Conservation (phyloP, 2,113 vertebrate species). For the Ophiodon elongatus region DNA sequence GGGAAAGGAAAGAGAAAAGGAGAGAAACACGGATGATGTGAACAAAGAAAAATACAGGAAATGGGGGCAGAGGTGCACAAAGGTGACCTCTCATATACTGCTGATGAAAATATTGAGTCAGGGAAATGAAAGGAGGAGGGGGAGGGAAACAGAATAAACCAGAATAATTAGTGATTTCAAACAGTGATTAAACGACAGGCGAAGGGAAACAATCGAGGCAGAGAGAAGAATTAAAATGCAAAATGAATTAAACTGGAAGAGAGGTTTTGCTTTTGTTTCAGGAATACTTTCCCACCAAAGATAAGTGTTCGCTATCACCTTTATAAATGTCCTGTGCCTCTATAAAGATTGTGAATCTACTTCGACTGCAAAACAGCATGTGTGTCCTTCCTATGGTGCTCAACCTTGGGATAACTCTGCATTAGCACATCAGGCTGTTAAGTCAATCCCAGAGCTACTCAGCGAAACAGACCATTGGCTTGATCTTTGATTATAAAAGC, state of each 20-base stretch:
- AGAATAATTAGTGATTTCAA: slow-evolving; percentile 63
- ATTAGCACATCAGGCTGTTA: slow-evolving; percentile 78
- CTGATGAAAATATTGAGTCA: slow-evolving; percentile 62
- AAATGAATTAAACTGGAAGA: slow-evolving; percentile 16
- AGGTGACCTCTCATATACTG: slow-evolving; percentile 57
- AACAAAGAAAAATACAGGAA: not conserved
- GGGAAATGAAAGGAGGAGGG: not conserved
- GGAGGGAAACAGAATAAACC: slow-evolving; percentile 23
- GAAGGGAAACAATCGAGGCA: slow-evolving; percentile 39
- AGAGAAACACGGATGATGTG: not conserved
- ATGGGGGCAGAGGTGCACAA: slow-evolving; percentile 16
- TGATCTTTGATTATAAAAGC: slow-evolving; percentile 80
- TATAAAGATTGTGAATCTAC: slow-evolving; percentile 45
- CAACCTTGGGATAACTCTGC: slow-evolving; percentile 80
- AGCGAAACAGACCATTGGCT: slow-evolving; percentile 74
- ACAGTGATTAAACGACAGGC: slow-evolving; percentile 49
- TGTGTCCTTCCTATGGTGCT: slow-evolving; percentile 64
- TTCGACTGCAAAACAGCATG: slow-evolving; percentile 43
- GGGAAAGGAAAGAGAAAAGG: slow-evolving; percentile 35
- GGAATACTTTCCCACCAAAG: not conserved
- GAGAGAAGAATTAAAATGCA: slow-evolving; percentile 24
- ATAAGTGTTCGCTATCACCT: slow-evolving; percentile 48
- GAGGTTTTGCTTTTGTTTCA: slow-evolving; percentile 46
- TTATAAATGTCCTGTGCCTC: slow-evolving; percentile 13
- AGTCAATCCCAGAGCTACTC: slow-evolving; percentile 80